A percentile compares a stretch with the other conserved stretches of the same genome.
phyloP scores from a whole-genome alignment of 2,797 vertebrate species.

The Periophthalmus magnuspinnatus region DNA sequence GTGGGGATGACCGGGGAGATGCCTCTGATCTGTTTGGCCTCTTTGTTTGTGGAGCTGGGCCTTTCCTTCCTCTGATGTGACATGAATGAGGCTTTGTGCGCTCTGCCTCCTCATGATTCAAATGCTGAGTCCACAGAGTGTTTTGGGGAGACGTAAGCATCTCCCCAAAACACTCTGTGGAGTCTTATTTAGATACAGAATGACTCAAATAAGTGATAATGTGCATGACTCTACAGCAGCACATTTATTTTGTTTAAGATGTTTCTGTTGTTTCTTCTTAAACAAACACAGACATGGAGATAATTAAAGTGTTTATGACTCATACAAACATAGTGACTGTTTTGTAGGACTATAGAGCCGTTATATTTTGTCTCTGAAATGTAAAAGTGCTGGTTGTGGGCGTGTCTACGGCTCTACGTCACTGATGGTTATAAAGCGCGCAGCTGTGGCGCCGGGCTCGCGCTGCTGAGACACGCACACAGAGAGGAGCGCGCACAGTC shows the following conservation, averaged over 20 bases:
- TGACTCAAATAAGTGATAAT: neutral
- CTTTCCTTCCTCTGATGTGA: slow-evolving; percentile 68
- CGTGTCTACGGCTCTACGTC: slow-evolving; percentile 69
- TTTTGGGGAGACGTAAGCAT: slow-evolving; percentile 1
- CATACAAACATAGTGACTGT: neutral
- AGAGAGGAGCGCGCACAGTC: slow-evolving; percentile 65
- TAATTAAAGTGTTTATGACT: neutral
- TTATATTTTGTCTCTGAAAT: slow-evolving; percentile 8
- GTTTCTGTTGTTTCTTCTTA: neutral
- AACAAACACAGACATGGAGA: neutral
- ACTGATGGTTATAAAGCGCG: slow-evolving; percentile 77
- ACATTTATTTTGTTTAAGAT: neutral
- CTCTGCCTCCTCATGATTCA: slow-evolving; percentile 58
- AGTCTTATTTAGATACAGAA: neutral
- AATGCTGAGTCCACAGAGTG: slow-evolving; percentile 47
- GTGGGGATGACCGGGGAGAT: slow-evolving; percentile 27
- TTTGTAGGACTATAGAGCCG: neutral
- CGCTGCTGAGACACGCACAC: slow-evolving; percentile 77
- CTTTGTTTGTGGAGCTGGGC: slow-evolving; percentile 68
- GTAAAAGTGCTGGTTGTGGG: slow-evolving; percentile 41
- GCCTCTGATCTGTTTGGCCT: slow-evolving; percentile 72
- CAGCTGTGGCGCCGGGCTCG: slow-evolving; percentile 77
- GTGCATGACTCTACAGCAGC: neutral
- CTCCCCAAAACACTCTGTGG: no score
- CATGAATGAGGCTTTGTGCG: slow-evolving; percentile 79